Evolutionary conservation across 2,888 invertebrate species (phyloP), one percentile per base, ranked within the genome.

Genomic region (Eupithecia subfuscata): DNA sequence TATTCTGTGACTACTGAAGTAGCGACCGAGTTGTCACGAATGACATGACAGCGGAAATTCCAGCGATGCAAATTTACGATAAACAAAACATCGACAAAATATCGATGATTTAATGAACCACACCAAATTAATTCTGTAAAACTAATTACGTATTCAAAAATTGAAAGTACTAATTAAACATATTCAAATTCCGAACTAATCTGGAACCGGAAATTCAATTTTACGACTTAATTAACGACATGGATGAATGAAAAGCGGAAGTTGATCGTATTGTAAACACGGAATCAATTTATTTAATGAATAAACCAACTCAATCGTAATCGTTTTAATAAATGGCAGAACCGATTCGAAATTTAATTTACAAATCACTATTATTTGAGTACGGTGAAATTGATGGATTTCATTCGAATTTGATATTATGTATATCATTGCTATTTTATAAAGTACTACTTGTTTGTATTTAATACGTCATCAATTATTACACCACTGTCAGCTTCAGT

Each of bases 351-450:
- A 87, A 86, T 73, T 65, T 67, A 25, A 37, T 68, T 69, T 64
- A 71, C 75, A 69, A 83, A 80, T 81, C 83, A 37, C n/a, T 40
- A 67, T 67, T 67, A 18, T 37, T 56, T n/a, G 65, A 86, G 85
- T 86, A 84, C 80, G 80, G 88, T 87, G 88, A 88, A 90, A 90
- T 85, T 87, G 87, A 88, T 89, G 65, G 52, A 11, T 69, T 71
- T 73, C 71, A 73, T 72, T 34, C 73, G 60, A 60, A 48, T 48
- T 48, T 6, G 48, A 6, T 6, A 7, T 30, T 2, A 2, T 30
- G 1, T 2, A 30, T 30, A 30, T 30, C 30, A 30, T 30, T 30
- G 1, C 30, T 30, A 30, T 30, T 30, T 30, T 30, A 30, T 30
- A 30, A 30, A 30, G 2, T 30, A 30, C 30, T 30, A 30, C 30